A percentile compares a stretch with the other conserved stretches of the same genome.
Evolutionary conservation across 2,888 invertebrate genomes (phyloP).

Genomic region (Parelbella ahira): DNA sequence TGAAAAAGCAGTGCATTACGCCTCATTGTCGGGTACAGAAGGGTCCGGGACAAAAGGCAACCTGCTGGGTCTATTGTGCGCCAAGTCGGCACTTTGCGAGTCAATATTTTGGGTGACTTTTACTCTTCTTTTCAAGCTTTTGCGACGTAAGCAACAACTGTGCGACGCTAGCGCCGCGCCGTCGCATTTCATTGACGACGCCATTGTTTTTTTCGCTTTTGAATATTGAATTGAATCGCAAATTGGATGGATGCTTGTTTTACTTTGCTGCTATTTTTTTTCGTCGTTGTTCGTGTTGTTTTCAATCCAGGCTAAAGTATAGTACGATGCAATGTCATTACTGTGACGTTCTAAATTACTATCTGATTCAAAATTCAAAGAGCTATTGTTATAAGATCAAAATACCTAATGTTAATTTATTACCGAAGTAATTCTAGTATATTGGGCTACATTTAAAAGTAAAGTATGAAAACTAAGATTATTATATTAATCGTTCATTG

Average conservation of each 20-base stretch:
- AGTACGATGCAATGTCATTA: constrained; percentile 7
- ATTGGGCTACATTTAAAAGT: too few species aligned
- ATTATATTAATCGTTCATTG: constrained; percentile 12
- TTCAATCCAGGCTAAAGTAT: background rate
- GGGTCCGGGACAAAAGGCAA: constrained; percentile 65
- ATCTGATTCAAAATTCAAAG: too few species aligned
- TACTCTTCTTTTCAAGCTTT: constrained; percentile 41
- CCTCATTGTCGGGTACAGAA: constrained; percentile 56
- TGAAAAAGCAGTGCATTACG: constrained; percentile 72
- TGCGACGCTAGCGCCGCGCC: constrained; percentile 46
- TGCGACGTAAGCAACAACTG: constrained; percentile 66
- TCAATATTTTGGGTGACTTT: constrained; percentile 77
- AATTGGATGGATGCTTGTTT: constrained; percentile 44
- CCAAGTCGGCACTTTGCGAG: constrained; percentile 72
- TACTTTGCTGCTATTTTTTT: constrained; percentile 16
- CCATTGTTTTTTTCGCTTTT: constrained; percentile 56
- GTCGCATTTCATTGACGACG: constrained; percentile 52
- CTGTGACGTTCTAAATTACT: background rate
- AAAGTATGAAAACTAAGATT: too few species aligned
- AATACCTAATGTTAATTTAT: too few species aligned
- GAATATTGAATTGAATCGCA: constrained; percentile 47
- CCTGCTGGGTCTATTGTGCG: constrained; percentile 73
- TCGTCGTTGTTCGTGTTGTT: constrained; percentile 6
- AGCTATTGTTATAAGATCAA: too few species aligned
- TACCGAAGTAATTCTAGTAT: too few species aligned